Conservation (phyloP, 1,140 invertebrate genomes). For the Melanaphis sacchari region DNA sequence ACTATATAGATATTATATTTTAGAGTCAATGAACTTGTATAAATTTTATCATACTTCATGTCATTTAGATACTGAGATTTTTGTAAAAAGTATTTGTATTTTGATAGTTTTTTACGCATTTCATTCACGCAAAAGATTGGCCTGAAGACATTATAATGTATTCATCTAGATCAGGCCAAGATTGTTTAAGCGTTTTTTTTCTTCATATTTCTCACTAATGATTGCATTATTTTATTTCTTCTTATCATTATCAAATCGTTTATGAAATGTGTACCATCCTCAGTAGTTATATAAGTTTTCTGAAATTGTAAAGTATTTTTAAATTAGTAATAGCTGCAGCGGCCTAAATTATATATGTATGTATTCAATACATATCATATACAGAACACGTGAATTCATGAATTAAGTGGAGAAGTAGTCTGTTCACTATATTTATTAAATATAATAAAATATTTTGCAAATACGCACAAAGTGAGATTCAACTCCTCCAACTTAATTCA, state of each 20-base stretch:
- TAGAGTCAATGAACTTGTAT: background rate
- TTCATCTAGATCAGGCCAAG: constrained; percentile 16
- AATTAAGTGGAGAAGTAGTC: constrained; percentile 71
- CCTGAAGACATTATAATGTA: background rate
- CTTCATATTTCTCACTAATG: background rate
- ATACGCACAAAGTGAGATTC: constrained; percentile 69
- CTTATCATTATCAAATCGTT: background rate
- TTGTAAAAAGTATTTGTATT: background rate
- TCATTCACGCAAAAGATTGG: background rate
- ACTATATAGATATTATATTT: no score
- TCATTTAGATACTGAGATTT: background rate
- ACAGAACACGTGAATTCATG: constrained; percentile 60
- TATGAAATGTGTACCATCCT: background rate
- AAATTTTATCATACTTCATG: background rate
- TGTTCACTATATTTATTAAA: constrained; percentile 66
- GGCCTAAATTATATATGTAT: background rate
- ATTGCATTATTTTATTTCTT: background rate
- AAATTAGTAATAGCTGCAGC: background rate
- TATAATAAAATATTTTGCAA: constrained; percentile 48
- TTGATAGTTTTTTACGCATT: constrained; percentile 16
- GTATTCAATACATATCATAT: background rate
- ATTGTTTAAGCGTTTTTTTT: background rate
- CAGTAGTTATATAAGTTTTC: background rate
- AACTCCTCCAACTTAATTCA: constrained; percentile 74
- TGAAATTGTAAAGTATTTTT: constrained; percentile 10